A percentile compares a stretch with the other conserved stretches of the same genome.
Evolutionary conservation across 1,140 invertebrate species (phyloP).

Genomic region (Tetramorium simillimum): DNA sequence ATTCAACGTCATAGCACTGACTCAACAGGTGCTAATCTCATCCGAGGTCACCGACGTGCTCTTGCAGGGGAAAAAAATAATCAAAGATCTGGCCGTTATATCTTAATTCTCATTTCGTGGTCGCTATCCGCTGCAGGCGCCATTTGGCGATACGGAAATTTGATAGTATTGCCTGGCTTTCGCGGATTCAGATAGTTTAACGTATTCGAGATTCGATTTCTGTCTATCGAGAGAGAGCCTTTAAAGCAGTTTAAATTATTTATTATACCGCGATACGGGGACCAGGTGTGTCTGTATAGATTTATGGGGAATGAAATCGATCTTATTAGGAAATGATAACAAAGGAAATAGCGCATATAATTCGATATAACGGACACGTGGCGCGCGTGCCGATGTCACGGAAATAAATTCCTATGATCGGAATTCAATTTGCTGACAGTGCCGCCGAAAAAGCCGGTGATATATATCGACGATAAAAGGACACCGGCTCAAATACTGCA

Average conservation of each 20-base stretch:
- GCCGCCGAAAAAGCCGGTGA: slow-evolving; percentile 92
- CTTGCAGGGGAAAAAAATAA: neutral
- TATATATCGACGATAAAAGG: slow-evolving; percentile 90
- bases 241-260: neutral
- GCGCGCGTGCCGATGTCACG: neutral
- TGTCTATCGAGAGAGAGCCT: neutral
- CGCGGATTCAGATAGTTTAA: neutral
- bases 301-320: slow-evolving; percentile 21
- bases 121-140: neutral
- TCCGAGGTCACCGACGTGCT: neutral
- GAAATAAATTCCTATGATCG: slow-evolving; percentile 27
- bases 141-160: slow-evolving; percentile 3
- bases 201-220: neutral
- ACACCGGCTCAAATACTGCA: slow-evolving; percentile 90
- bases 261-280: neutral
- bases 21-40: slow-evolving; percentile 64
- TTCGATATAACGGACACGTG: neutral
- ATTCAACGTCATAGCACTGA: neutral
- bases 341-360: neutral
- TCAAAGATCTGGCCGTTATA: neutral
- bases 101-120: slow-evolving; percentile 25
- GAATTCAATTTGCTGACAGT: slow-evolving; percentile 86
- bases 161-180: neutral
- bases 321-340: neutral
- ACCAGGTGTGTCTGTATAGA: neutral